Conservation (phyloP, 2,797 vertebrate genomes). For the Nothura maculosa region DNA sequence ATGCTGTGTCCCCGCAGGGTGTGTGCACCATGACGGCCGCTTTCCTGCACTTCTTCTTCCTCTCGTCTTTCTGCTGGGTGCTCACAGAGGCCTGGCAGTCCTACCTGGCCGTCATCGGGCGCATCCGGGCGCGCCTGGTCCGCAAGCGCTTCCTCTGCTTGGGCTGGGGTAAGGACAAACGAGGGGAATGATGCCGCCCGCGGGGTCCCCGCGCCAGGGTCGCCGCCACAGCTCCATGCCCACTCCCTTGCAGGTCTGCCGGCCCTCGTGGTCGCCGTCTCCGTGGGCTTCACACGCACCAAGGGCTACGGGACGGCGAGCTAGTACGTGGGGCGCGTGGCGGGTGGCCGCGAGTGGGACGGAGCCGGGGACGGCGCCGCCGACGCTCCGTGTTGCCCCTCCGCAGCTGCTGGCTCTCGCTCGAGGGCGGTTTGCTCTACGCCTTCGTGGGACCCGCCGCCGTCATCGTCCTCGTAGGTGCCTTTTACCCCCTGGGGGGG, state of each 20-base stretch:
- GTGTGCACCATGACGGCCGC: conserved; percentile 97
- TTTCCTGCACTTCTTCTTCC: conserved; percentile 98
- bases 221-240: not conserved
- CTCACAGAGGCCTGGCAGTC: conserved; percentile 99
- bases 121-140: conserved; percentile 96
- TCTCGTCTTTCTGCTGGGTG: conserved; percentile 99
- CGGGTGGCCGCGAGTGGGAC: not conserved
- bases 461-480: conserved; percentile 95
- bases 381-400: not conserved
- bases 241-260: conserved; percentile 89
- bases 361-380: not conserved
- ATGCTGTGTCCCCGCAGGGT: conserved; percentile 78
- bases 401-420: conserved; percentile 94
- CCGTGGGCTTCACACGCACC: conserved; percentile 96
- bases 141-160: conserved; percentile 98
- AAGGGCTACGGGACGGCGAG: conserved; percentile 97
- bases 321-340: conserved; percentile 89
- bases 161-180: conserved; percentile 92
- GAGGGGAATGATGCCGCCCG: too few species aligned
- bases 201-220: not conserved
- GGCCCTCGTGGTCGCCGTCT: conserved; percentile 96
- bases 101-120: conserved; percentile 96
- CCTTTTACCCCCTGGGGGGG: not conserved
- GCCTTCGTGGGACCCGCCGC: conserved; percentile 97
- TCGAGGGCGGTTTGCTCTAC: conserved; percentile 96